Evolutionary conservation across 1,140 invertebrate species (phyloP).

Genomic region (Drosophila sucinea): DNA sequence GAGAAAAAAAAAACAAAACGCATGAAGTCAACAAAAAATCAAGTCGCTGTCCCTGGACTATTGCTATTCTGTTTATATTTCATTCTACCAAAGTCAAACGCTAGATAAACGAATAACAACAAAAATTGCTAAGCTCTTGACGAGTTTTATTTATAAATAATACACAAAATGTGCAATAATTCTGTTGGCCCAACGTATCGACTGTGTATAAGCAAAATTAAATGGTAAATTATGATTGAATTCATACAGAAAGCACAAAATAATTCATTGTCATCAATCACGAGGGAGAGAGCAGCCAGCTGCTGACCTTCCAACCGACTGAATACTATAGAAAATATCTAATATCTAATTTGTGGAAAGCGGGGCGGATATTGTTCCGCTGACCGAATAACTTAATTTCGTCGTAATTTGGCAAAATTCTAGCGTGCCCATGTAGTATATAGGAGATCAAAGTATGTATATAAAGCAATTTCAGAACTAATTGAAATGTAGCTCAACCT

Average conservation of each 20-base stretch:
- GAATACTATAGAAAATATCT: not conserved
- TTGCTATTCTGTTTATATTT: slow-evolving; percentile 6
- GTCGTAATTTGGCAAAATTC: not conserved
- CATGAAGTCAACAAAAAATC: slow-evolving; percentile 18
- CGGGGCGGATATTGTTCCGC: not conserved
- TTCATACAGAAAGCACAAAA: not conserved
- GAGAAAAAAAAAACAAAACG: slow-evolving; percentile 6
- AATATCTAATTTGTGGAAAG: not conserved
- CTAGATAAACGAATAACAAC: not conserved
- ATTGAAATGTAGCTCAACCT: slow-evolving; percentile 13
- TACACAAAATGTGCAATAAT: slow-evolving; percentile 6
- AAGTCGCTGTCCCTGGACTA: slow-evolving; percentile 1
- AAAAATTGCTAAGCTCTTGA: slow-evolving; percentile 8
- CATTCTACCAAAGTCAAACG: slow-evolving; percentile 7
- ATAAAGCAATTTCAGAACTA: slow-evolving; percentile 4
- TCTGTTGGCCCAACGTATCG: not conserved
- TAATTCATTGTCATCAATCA: slow-evolving; percentile 14
- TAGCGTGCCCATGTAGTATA: not conserved
- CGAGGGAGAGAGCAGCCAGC: not conserved
- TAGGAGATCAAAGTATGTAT: not conserved
- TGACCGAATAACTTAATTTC: slow-evolving; percentile 13
- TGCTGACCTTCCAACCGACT: slow-evolving; percentile 2
- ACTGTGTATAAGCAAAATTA: not conserved
- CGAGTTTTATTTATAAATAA: slow-evolving; percentile 7
- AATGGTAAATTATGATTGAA: slow-evolving; percentile 14